phyloP scores from a whole-genome alignment of 2,888 invertebrate species.

The Melinopterus prodromus region DNA sequence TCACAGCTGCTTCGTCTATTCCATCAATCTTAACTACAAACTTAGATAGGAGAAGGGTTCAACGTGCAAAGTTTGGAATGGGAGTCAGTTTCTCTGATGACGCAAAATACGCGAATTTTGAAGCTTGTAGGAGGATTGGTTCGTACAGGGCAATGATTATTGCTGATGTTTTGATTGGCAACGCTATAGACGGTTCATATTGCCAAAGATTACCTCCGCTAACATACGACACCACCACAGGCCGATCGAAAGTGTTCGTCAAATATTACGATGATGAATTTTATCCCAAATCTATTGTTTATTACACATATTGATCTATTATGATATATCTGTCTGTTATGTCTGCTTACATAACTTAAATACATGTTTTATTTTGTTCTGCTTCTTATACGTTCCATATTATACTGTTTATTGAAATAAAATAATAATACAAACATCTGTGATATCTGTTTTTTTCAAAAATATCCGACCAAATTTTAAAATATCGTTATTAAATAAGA shows the following conservation, averaged over 20 bases:
- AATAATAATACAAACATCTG: too few relatives aligned
- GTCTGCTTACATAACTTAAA: too few relatives aligned
- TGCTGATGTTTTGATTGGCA: not conserved
- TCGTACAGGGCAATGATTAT: not conserved
- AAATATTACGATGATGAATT: not conserved
- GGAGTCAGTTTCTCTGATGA: conserved; percentile 10
- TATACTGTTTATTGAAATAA: too few relatives aligned
- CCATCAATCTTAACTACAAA: not conserved
- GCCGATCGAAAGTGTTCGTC: not conserved
- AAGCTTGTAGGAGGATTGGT: not conserved
- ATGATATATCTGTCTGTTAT: too few relatives aligned
- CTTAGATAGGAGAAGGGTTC: conserved; percentile 6
- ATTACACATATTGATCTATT: not conserved
- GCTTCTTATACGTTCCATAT: too few relatives aligned
- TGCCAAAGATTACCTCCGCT: not conserved
- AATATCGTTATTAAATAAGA: too few relatives aligned
- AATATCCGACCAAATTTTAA: too few relatives aligned
- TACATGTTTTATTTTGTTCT: too few relatives aligned
- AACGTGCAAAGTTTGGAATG: conserved; percentile 1
- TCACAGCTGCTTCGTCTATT: conserved; percentile 4
- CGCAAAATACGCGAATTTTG: not conserved
- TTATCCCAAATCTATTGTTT: not conserved
- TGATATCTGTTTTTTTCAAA: too few relatives aligned
- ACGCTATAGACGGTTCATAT: not conserved
- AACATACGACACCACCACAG: not conserved